phyloP scores from a whole-genome alignment of 1,140 invertebrate genomes.

The Euura saliciscinereae region DNA sequence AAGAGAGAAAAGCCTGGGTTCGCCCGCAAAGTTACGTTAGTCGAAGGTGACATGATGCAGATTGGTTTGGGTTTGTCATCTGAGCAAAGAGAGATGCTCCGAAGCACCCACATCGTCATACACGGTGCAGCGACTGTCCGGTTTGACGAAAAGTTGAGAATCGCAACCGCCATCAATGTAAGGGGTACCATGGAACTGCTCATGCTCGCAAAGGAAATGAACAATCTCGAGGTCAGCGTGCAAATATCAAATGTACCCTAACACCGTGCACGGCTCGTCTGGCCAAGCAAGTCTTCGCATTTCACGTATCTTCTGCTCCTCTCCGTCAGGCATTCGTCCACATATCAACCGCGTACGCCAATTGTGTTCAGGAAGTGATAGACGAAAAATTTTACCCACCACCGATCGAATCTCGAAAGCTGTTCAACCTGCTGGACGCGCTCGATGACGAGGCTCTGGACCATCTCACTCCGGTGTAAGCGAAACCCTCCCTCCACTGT shows the following conservation, averaged over 20 bases:
- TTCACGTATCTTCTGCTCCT: too few species aligned
- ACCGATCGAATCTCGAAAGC: slow-evolving; percentile 54
- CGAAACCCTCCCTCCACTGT: neutral
- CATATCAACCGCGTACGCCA: slow-evolving; percentile 74
- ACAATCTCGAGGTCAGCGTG: slow-evolving; percentile 66
- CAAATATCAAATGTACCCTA: neutral
- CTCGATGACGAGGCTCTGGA: slow-evolving; percentile 51
- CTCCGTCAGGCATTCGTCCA: slow-evolving; percentile 45
- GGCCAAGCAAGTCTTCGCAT: neutral
- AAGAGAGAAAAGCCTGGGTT: slow-evolving; percentile 51
- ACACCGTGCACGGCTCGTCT: too few species aligned
- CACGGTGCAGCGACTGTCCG: slow-evolving; percentile 89
- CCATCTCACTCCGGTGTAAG: slow-evolving; percentile 55
- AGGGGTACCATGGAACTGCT: slow-evolving; percentile 66
- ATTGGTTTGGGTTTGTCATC: slow-evolving; percentile 64
- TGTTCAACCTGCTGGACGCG: slow-evolving; percentile 52
- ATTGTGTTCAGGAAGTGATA: slow-evolving; percentile 66
- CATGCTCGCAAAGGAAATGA: slow-evolving; percentile 67
- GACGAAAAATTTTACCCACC: slow-evolving; percentile 65
- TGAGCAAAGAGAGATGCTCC: slow-evolving; percentile 58
- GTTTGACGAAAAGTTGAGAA: slow-evolving; percentile 81
- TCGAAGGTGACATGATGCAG: slow-evolving; percentile 67
- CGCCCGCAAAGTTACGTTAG: slow-evolving; percentile 61
- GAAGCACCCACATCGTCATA: slow-evolving; percentile 73
- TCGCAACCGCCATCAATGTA: slow-evolving; percentile 67